Evolutionary conservation across 92 coral and sea anemone species (phyloP).

Genomic region (Zoanthus sociatus): DNA sequence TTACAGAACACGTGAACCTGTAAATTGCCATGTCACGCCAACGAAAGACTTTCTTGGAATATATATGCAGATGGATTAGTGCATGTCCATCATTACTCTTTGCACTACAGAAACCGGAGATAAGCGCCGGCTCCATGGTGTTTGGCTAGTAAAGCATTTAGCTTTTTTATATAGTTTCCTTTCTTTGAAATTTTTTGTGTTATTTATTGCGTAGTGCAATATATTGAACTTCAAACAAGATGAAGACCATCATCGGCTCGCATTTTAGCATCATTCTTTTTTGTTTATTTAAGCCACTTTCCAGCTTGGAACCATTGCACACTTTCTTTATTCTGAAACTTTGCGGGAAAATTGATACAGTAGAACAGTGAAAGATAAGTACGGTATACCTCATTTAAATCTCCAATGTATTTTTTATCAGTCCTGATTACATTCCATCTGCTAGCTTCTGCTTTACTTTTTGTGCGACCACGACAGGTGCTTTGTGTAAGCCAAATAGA

Average conservation of each 20-base stretch:
- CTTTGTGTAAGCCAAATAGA: no score
- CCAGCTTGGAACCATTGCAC: not conserved
- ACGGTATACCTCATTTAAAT: no score
- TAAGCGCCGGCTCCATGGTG: no score
- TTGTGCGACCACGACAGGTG: no score
- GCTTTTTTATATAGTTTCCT: not conserved
- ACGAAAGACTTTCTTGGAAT: not conserved
- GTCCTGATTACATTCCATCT: no score
- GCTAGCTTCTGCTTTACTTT: no score
- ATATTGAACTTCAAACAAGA: not conserved
- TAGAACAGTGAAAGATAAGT: no score
- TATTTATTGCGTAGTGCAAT: not conserved
- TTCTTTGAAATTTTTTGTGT: not conserved
- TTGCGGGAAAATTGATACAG: no score
- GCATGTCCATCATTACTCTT: not conserved
- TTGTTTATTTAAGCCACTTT: not conserved
- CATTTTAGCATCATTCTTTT: not conserved
- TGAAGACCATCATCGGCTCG: not conserved
- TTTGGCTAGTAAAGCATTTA: no score
- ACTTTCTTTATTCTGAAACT: not conserved
- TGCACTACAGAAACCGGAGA: no score
- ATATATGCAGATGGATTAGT: not conserved
- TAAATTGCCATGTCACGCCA: not conserved
- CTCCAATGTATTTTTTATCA: no score
- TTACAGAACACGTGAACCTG: not conserved